A percentile compares a stretch with the other conserved stretches of the same genome.
phyloP scores from a whole-genome alignment of 2,797 vertebrate species.

The Onychomys leucogaster region DNA sequence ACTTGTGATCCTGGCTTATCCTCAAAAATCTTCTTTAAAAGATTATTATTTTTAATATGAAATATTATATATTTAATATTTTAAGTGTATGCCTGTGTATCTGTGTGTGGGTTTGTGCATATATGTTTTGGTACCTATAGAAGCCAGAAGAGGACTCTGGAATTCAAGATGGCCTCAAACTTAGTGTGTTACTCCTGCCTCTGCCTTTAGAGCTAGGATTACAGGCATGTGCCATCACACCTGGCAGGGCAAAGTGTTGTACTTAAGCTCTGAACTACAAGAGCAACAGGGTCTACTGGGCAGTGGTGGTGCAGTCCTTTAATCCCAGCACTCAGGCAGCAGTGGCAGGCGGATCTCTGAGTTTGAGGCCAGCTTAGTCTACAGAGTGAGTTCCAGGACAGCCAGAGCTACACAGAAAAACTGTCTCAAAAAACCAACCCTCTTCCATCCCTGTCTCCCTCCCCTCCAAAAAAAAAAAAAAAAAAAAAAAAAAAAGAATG shows the following conservation, averaged over 20 bases:
- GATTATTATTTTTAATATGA: neutral
- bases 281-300: neutral
- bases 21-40: neutral
- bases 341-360: neutral
- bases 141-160: neutral
- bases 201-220: neutral
- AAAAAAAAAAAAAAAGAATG: neutral
- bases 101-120: neutral
- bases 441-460: no score
- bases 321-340: neutral
- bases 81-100: neutral
- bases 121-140: neutral
- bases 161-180: neutral
- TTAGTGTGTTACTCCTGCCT: neutral
- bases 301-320: neutral
- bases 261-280: neutral
- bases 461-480: neutral
- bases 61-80: neutral
- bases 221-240: neutral
- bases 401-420: neutral
- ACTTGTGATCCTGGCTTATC: neutral
- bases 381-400: neutral
- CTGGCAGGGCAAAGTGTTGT: neutral
- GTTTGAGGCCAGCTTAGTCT: no score
- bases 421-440: neutral